These are phyloP conservation scores for Tenthredo livida DNA, from an alignment of 2,888 invertebrate species.

Conservation along the genomic window DNA sequence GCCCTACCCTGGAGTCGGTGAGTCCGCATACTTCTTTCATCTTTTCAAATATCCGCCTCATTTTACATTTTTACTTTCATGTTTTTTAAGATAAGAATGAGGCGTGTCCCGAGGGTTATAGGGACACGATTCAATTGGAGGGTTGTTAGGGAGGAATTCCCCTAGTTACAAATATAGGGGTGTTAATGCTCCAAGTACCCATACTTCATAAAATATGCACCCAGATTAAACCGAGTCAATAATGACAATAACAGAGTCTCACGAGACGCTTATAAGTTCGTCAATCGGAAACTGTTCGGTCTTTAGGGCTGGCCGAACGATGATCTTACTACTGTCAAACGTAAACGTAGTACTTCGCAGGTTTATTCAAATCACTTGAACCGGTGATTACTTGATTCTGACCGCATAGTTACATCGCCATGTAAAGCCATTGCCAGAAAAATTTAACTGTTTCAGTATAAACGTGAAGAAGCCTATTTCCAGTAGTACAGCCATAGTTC, in stretches of 20 bases:
- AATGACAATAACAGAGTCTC: background rate
- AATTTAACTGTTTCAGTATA: background rate
- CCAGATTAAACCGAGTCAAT: background rate
- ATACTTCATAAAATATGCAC: background rate
- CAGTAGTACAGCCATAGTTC: conserved; percentile 29
- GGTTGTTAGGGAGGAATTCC: background rate
- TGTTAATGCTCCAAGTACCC: background rate
- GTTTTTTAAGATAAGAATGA: conserved; percentile 25
- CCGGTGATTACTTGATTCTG: background rate
- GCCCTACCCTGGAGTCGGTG: conserved; percentile 96
- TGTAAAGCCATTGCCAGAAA: background rate
- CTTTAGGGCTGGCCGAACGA: background rate
- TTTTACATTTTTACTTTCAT: conserved; percentile 25
- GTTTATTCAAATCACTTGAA: background rate
- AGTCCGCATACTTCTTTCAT: conserved; percentile 78
- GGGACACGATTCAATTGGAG: background rate
- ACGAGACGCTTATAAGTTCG: background rate
- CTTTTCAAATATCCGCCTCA: conserved; percentile 19
- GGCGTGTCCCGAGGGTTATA: background rate
- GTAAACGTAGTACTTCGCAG: background rate
- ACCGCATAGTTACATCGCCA: background rate
- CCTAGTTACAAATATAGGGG: background rate
- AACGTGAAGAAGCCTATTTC: background rate
- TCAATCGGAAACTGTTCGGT: background rate
- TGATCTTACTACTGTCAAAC: conserved; percentile 1